phyloP scores from a whole-genome alignment of 2,113 vertebrate species.

The Poicephalus meyeri region DNA sequence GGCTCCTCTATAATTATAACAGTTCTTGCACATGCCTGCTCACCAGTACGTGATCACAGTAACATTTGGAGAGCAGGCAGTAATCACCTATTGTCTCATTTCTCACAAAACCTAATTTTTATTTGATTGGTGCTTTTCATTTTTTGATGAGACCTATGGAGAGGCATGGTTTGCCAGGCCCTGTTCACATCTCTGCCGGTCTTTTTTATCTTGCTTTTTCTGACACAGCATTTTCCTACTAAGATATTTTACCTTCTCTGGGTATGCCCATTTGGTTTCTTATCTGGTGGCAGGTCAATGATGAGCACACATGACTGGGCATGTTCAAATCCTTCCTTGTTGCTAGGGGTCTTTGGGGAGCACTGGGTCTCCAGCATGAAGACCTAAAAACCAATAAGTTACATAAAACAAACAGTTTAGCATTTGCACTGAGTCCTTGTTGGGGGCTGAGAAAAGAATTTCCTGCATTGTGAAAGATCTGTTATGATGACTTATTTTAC shows the following conservation, averaged over 20 bases:
- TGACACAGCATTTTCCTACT: not conserved
- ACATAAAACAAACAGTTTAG: not conserved
- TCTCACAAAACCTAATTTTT: not conserved
- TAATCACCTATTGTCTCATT: not conserved
- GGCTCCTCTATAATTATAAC: not conserved
- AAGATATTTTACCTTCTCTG: conserved; percentile 85
- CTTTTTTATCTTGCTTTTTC: not conserved
- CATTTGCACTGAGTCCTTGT: accelerated
- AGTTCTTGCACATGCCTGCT: not conserved
- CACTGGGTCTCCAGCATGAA: conserved; percentile 97
- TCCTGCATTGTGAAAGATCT: not conserved
- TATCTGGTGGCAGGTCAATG: conserved; percentile 91
- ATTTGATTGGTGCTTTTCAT: not conserved
- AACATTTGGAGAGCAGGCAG: not conserved
- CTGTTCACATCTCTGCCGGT: not conserved
- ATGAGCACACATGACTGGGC: conserved; percentile 96
- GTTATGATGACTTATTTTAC: not conserved
- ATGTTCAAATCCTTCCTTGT: conserved; percentile 95
- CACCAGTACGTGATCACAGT: not conserved
- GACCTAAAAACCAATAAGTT: conserved; percentile 76
- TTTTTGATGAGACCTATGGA: not conserved
- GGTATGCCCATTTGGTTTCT: conserved; percentile 88
- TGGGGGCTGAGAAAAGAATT: not conserved
- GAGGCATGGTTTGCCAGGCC: not conserved
- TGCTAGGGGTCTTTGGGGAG: conserved; percentile 94